Conservation (phyloP, 2,797 vertebrate species). For the Protonibea diacanthus region DNA sequence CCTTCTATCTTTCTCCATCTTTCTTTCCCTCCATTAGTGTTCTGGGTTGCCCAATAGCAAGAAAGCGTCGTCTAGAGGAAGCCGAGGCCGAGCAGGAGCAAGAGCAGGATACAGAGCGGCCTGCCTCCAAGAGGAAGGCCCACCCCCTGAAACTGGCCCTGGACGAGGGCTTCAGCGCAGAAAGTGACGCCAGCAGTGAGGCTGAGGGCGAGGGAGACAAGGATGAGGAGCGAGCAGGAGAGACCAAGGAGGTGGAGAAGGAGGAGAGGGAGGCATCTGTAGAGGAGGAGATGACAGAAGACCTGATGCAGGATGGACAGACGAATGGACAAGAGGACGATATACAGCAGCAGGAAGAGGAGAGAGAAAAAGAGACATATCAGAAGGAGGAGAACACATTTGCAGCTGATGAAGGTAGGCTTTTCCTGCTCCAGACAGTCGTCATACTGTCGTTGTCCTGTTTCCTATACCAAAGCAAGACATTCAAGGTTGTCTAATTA, state of each 20-base stretch:
- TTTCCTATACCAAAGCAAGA: neutral
- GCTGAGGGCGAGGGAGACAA: conserved; percentile 88
- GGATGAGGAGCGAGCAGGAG: conserved; percentile 70
- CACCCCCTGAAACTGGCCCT: conserved; percentile 92
- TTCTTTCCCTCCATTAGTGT: conserved; percentile 78
- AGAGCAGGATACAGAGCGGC: conserved; percentile 81
- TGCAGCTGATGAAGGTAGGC: conserved; percentile 55
- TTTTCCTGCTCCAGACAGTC: neutral
- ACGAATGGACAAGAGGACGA: conserved; percentile 49
- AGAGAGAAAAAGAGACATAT: conserved; percentile 38
- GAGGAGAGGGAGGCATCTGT: conserved; percentile 35
- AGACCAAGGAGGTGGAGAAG: conserved; percentile 43
- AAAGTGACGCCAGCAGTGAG: conserved; percentile 92
- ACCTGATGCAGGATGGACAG: conserved; percentile 39
- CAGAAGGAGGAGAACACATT: conserved; percentile 47
- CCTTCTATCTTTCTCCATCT: neutral
- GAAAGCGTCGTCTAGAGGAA: conserved; percentile 94
- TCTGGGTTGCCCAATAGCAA: conserved; percentile 94
- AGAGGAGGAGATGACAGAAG: conserved; percentile 51
- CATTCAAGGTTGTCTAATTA: neutral
- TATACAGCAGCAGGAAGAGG: conserved; percentile 42
- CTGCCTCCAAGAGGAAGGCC: conserved; percentile 92
- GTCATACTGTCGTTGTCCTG: too few relatives aligned
- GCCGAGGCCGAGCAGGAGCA: conserved; percentile 82
- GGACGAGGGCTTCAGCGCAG: conserved; percentile 92